Percentiles rank a stretch among this genome's conserved stretches.
phyloP scores from a whole-genome alignment of 2,113 vertebrate species.

The Alligator mississippiensis region DNA sequence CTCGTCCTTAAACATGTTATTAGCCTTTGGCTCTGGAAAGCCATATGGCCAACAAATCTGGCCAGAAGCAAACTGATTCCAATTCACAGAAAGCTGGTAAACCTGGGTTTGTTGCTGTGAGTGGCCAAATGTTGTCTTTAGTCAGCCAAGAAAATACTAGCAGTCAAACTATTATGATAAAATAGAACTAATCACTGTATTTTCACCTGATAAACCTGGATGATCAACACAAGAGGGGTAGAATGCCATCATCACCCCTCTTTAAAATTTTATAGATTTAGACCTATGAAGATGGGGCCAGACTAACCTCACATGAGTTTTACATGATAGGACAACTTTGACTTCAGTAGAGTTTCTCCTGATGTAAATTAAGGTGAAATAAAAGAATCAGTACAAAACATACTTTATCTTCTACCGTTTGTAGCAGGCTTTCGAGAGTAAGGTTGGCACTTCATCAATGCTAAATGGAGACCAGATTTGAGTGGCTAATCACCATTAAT shows the following conservation, averaged over 20 bases:
- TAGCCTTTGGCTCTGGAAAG: slow-evolving; percentile 68
- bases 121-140: slow-evolving; percentile 68
- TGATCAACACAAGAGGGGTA: background rate
- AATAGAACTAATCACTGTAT: slow-evolving; percentile 26
- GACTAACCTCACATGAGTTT: rapidly evolving
- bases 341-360: background rate
- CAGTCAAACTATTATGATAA: slow-evolving; percentile 40
- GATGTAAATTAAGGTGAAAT: rapidly evolving
- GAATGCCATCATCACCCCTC: background rate
- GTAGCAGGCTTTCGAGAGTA: rapidly evolving
- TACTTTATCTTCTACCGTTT: background rate
- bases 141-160: slow-evolving; percentile 59
- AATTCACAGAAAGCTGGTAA: slow-evolving; percentile 71
- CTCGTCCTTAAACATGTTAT: slow-evolving; percentile 51
- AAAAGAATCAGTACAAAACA: background rate
- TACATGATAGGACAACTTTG: rapidly evolving
- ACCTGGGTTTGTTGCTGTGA: slow-evolving; percentile 56
- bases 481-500: background rate
- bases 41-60: slow-evolving; percentile 72
- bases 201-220: slow-evolving; percentile 39
- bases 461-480: background rate
- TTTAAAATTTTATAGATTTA: background rate
- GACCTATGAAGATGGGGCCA: background rate
- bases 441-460: rapidly evolving
- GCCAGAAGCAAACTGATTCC: slow-evolving; percentile 64